Evolutionary conservation across 2,797 vertebrate species (phyloP), one percentile per base, ranked within the genome.

Genomic region (Coregonus suidteri): DNA sequence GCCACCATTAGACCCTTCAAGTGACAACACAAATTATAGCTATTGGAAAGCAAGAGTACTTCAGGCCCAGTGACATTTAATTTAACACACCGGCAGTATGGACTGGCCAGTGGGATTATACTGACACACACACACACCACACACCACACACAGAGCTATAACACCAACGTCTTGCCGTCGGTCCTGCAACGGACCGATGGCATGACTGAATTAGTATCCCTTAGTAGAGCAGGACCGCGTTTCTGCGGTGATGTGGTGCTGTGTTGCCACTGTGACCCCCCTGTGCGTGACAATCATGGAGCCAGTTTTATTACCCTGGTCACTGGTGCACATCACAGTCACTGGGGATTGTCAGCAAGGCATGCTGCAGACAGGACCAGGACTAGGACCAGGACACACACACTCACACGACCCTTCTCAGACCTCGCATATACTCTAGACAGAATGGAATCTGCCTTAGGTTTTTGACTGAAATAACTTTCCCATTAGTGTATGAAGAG

Each of bases 11-110:
- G 82, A 41, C 68, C 18, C 78, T 62, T 84, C 76, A 81, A 85
- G 80, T 69, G 66, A 72, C 1, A 65, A 3, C 81, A 76, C 79
- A 89, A 89, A 89, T 89, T 81, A 79, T 79, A 79, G 83, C 85
- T 78, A 76, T 84, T 79, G 80, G 82, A 79, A 59, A 78, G 82
- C 64, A 74, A 62, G 74, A 35, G 81, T 31, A 62, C 71, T 73
- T 73, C 79, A 62, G 11, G 70, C 14, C 16, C 3, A 25, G 56
- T 87, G 87, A 89, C 83, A 86, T 89, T 88, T 75, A 51, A 83
- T 84, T 86, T 75, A 86, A 84, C 52, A 7, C 71, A 15, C 34
- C 41, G 53, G 64, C 70, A 13, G 41, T 11, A 11, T 79, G 68
- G 76, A 74, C 64, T 31, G 62, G 64, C 71, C 64, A 59, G 56